phyloP scores from a whole-genome alignment of 1,140 invertebrate genomes.

The Philotrypesis tridentata region DNA sequence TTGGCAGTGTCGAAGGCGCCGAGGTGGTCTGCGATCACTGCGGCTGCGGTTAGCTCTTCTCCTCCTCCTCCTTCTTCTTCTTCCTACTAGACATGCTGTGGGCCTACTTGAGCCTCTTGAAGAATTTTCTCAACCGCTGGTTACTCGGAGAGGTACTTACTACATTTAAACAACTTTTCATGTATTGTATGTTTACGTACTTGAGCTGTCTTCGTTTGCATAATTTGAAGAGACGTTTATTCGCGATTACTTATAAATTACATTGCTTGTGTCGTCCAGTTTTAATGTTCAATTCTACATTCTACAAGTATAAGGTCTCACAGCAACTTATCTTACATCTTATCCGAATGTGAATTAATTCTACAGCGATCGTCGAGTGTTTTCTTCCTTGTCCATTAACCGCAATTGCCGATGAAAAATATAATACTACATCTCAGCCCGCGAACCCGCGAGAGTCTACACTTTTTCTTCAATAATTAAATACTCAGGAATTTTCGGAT shows the following conservation, averaged over 20 bases:
- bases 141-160: constrained; percentile 22
- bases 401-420: background rate
- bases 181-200: too few relatives aligned
- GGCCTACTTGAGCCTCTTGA: constrained; percentile 29
- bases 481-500: background rate
- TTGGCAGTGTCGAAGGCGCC: too few relatives aligned
- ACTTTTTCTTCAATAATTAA: background rate
- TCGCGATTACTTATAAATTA: too few relatives aligned
- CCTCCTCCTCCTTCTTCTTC: too few relatives aligned
- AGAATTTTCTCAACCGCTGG: constrained; percentile 31
- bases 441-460: background rate
- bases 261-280: too few relatives aligned
- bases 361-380: constrained; percentile 24
- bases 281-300: too few relatives aligned
- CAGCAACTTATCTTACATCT: too few relatives aligned
- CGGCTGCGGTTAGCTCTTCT: too few relatives aligned
- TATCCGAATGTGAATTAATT: background rate
- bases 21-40: constrained; percentile 1
- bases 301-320: too few relatives aligned
- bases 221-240: too few relatives aligned
- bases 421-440: background rate
- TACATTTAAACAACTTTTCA: too few relatives aligned
- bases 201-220: too few relatives aligned
- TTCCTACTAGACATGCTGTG: constrained; percentile 23
- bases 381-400: background rate